Conservation (phyloP, 2,113 vertebrate species). For the Cochlearius cochlearius region DNA sequence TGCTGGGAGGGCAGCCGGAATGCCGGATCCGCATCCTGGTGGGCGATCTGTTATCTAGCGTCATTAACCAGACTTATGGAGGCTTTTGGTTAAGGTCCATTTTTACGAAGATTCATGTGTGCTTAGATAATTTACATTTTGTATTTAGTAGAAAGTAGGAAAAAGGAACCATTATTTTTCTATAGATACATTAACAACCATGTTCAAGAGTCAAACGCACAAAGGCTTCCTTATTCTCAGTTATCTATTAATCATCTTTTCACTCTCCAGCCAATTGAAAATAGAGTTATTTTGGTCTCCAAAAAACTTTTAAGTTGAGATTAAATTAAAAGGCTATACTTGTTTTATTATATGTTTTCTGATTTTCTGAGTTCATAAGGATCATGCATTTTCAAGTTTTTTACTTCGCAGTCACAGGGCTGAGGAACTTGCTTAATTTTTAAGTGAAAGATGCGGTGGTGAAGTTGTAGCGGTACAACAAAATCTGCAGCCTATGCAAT, state of each 20-base stretch:
- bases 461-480: background rate
- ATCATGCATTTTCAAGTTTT: background rate
- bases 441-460: background rate
- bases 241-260: background rate
- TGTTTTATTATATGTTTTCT: background rate
- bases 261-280: background rate
- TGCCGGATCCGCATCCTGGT: background rate
- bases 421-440: background rate
- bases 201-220: background rate
- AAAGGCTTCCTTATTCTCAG: background rate
- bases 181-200: accelerated
- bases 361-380: background rate
- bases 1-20: background rate
- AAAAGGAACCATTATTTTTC: background rate
- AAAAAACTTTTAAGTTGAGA: background rate
- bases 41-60: background rate
- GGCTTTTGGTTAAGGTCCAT: background rate
- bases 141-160: background rate
- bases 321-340: background rate
- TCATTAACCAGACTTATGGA: background rate
- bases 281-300: background rate
- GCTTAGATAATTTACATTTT: background rate
- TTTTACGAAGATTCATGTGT: background rate
- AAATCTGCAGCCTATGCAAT: background rate
- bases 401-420: background rate